These are phyloP conservation scores for Halcyon badia DNA, from an alignment of 2,797 vertebrate species.

Conservation along the genomic window DNA sequence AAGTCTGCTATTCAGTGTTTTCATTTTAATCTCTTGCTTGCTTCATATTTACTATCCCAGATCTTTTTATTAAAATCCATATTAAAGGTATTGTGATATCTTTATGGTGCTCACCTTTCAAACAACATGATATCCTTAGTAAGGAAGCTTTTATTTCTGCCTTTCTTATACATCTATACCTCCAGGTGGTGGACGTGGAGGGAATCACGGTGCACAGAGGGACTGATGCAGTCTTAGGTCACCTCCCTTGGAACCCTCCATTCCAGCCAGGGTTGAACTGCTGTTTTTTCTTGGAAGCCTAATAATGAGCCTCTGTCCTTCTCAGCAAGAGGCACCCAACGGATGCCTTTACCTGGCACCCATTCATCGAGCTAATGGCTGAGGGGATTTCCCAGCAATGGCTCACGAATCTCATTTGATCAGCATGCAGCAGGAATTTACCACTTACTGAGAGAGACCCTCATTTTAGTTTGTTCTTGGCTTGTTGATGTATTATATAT, in stretches of 20 bases:
- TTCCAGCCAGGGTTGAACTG: not conserved
- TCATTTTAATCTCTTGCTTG: conserved; percentile 19
- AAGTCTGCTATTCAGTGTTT: not conserved
- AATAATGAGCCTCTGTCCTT: not conserved
- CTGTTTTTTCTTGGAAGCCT: not conserved
- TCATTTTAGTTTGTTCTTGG: not conserved
- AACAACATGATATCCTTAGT: not conserved
- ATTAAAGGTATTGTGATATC: conserved; percentile 33
- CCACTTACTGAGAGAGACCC: not conserved
- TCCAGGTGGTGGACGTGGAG: not conserved
- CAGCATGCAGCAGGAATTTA: not conserved
- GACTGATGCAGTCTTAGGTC: not conserved
- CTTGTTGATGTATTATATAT: not conserved
- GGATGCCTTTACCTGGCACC: not conserved
- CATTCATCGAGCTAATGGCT: not conserved
- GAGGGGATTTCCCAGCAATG: not conserved
- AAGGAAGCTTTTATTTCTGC: not conserved
- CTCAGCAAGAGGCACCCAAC: not conserved
- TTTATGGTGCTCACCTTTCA: not conserved
- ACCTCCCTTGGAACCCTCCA: not conserved
- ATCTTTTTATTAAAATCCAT: conserved; percentile 57
- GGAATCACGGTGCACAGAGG: not conserved
- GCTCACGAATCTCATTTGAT: not conserved
- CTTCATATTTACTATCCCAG: conserved; percentile 23
- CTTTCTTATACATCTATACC: not conserved